Percentiles rank a stretch among this genome's conserved stretches.
phyloP scores from a whole-genome alignment of 2,797 vertebrate species.

The Acrocephalus scirpaceus region DNA sequence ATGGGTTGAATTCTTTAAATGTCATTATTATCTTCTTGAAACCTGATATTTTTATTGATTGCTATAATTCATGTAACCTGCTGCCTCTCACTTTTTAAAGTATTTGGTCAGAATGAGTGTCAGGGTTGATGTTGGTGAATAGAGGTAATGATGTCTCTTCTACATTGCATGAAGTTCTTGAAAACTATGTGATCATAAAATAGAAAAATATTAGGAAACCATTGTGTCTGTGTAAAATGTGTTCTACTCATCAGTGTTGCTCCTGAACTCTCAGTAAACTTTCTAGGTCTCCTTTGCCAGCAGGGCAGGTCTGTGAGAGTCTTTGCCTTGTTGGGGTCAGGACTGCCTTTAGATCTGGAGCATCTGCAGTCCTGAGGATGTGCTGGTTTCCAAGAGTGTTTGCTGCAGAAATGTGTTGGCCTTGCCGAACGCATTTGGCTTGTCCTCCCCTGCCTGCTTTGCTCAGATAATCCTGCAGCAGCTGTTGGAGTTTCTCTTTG shows the following conservation, averaged over 20 bases:
- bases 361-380: fast-evolving
- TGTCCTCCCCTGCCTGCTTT: not conserved
- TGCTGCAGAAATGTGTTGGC: fast-evolving
- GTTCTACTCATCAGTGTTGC: not conserved
- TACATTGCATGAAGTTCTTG: not conserved
- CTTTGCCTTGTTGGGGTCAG: not conserved
- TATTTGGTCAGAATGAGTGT: not conserved
- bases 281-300: not conserved
- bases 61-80: not conserved
- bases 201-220: not conserved
- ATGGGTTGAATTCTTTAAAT: not conserved
- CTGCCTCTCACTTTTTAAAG: not conserved
- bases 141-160: not conserved
- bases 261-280: not conserved
- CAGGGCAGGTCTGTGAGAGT: not conserved
- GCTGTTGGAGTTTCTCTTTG: not conserved
- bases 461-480: constrained; percentile 33
- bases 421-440: not conserved
- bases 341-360: not conserved
- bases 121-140: not conserved
- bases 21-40: not conserved
- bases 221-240: not conserved
- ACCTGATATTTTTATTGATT: not conserved
- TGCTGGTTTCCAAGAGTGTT: not conserved
- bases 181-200: not conserved